A percentile compares a stretch with the other conserved stretches of the same genome.
Evolutionary conservation across 2,888 invertebrate species (phyloP).

Genomic region (Lasius fuliginosus): DNA sequence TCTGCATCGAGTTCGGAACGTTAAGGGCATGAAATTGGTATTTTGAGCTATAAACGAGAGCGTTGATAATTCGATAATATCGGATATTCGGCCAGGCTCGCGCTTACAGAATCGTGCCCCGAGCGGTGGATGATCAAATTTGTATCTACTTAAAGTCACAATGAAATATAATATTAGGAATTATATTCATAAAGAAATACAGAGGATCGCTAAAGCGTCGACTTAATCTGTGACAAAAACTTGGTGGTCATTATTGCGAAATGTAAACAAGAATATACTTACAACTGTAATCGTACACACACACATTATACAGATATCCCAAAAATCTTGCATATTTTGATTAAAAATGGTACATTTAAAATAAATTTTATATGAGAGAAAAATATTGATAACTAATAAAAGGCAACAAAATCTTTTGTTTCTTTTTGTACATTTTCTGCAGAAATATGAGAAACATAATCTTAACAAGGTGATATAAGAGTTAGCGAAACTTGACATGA

Average conservation of each 20-base stretch:
- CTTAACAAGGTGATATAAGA: not conserved
- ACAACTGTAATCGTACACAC: not conserved
- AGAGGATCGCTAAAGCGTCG: not conserved
- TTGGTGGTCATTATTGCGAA: not conserved
- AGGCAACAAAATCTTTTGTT: too few species aligned
- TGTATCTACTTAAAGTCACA: conserved; percentile 42
- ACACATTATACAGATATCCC: not conserved
- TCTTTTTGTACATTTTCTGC: not conserved
- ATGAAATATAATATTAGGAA: conserved; percentile 39
- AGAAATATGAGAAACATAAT: not conserved
- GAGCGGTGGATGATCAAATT: conserved; percentile 53
- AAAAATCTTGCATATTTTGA: not conserved
- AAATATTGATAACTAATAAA: too few species aligned
- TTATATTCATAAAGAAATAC: conserved; percentile 49
- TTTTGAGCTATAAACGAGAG: conserved; percentile 60
- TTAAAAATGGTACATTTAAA: not conserved
- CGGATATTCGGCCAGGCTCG: conserved; percentile 52
- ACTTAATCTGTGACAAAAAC: not conserved
- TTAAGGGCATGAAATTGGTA: conserved; percentile 55
- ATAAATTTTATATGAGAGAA: not conserved
- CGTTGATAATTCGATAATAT: conserved; percentile 68
- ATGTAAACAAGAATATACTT: not conserved
- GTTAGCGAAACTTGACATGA: not conserved
- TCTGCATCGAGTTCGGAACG: conserved; percentile 34
- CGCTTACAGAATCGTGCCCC: conserved; percentile 54